Conservation (phyloP, 1,140 invertebrate genomes). For the Bombus terrestris region DNA sequence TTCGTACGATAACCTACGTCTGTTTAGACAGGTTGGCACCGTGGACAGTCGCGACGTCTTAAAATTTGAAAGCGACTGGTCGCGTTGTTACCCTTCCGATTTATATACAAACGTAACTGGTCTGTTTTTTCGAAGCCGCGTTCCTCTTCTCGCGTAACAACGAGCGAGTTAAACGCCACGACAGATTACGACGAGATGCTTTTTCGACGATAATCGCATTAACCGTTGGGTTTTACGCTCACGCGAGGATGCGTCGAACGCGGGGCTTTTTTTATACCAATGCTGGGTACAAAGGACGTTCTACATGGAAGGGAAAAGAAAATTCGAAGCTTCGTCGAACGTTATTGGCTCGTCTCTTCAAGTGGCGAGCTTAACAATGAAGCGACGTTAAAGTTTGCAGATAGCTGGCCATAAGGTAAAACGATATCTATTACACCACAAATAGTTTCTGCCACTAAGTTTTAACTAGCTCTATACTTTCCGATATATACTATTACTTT, state of each 20-base stretch:
- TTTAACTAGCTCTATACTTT: slow-evolving; percentile 58
- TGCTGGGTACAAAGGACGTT: accelerated
- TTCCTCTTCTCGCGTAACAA: background rate
- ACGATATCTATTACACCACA: slow-evolving; percentile 55
- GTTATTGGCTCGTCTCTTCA: background rate
- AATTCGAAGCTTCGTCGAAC: background rate
- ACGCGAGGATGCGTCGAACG: background rate
- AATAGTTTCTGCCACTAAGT: slow-evolving; percentile 57
- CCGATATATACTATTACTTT: slow-evolving; percentile 53
- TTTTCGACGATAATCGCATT: slow-evolving; percentile 16
- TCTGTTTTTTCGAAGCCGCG: background rate
- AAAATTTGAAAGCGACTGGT: too few relatives aligned
- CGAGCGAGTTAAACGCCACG: background rate
- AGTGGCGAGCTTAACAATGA: slow-evolving; percentile 27
- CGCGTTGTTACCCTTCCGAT: too few relatives aligned
- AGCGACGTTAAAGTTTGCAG: slow-evolving; percentile 30
- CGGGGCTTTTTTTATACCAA: background rate
- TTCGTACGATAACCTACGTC: background rate
- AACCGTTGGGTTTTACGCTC: slow-evolving; percentile 2
- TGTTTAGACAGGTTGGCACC: too few relatives aligned
- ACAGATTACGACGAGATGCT: slow-evolving; percentile 2
- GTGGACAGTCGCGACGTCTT: too few relatives aligned
- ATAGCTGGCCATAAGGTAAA: slow-evolving; percentile 27
- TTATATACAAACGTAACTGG: too few relatives aligned
- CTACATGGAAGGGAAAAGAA: background rate